Evolutionary conservation across 2,113 vertebrate species (phyloP), one percentile per base, ranked within the genome.

Genomic region (Tyrannus savana): DNA sequence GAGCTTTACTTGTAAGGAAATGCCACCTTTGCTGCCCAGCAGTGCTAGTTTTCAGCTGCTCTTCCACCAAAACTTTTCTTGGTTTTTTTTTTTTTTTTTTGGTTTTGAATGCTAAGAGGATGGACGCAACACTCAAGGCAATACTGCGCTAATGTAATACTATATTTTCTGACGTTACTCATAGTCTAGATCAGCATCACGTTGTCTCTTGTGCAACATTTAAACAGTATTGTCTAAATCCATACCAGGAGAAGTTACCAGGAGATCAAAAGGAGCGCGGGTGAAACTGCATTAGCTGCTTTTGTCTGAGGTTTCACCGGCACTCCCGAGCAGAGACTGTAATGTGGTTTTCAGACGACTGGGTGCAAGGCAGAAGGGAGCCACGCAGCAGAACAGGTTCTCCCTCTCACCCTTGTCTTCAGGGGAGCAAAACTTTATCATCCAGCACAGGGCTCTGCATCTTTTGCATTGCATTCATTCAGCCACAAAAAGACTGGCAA

Each of bases 61-160:
- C 28, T 50, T 46, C 13, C 79, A 63, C 21, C 1, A 0, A 22
- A 87, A 82, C 41, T 46, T 64, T 46, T 46, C 19, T 46, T 17
- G 6, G 19, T 46, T 46, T 46, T 37, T 23, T 4, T 58, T 23
- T 58, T 23, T 59, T 25, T 24, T 12, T 55, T 19, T 55, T 50
- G 13, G 27, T 55, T 19, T 55, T 50, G 13, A 30, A 30, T 4
- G 52, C 35, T 14, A 33, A 55, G 39, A 7, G 28, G 63, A 63
- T 0, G 10, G 50, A 39, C 22, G 30, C 5, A 35, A 41, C 1
- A 8, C 7, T 56, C n/a, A 16, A 0, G 7, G 42, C 10, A 7
- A 58, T 3, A 22, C 42, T 21, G 66, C 41, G 2, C 42, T 67
- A 47, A 68, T 2, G 13, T 24, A 49, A 31, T 4, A 28, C 46